Conservation (phyloP, 2,888 invertebrate genomes). For the Cosmia trapezina region DNA sequence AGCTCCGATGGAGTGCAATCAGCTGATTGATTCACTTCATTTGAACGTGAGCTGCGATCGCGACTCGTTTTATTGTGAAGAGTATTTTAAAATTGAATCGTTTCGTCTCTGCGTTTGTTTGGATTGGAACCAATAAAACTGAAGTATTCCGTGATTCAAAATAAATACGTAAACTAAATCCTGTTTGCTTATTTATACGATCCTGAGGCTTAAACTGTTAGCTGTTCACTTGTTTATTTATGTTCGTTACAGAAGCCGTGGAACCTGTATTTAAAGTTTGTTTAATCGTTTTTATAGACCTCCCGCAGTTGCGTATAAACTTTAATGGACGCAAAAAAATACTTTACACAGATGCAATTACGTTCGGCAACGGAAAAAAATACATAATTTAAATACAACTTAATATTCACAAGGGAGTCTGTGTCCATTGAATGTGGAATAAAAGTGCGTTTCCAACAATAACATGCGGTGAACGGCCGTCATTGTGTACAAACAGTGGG, state of each 20-base stretch:
- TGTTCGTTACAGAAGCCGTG: constrained; percentile 60
- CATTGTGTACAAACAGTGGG: constrained; percentile 52
- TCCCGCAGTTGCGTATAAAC: constrained; percentile 45
- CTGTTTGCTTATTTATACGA: constrained; percentile 51
- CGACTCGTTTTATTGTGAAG: constrained; percentile 21
- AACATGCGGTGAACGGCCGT: constrained; percentile 50
- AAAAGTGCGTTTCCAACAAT: constrained; percentile 52
- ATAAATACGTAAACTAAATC: constrained; percentile 53
- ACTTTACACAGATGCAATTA: constrained; percentile 52
- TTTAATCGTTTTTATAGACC: constrained; percentile 61
- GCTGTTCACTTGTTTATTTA: constrained; percentile 49
- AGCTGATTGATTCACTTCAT: constrained; percentile 58
- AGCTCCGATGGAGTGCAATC: constrained; percentile 54
- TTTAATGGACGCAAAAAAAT: constrained; percentile 45
- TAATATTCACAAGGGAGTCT: constrained; percentile 55
- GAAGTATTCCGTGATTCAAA: constrained; percentile 47
- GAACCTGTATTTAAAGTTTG: constrained; percentile 54
- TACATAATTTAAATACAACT: constrained; percentile 52
- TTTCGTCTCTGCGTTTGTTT: constrained; percentile 39
- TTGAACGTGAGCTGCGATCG: constrained; percentile 28
- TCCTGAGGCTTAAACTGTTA: constrained; percentile 42
- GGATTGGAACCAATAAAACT: constrained; percentile 35
- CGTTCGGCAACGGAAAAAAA: constrained; percentile 32
- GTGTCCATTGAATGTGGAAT: constrained; percentile 51
- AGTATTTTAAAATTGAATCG: constrained; percentile 51